Evolutionary conservation across 1,140 invertebrate genomes (phyloP), one percentile per base, ranked within the genome.

Genomic region (Magallana gigas): DNA sequence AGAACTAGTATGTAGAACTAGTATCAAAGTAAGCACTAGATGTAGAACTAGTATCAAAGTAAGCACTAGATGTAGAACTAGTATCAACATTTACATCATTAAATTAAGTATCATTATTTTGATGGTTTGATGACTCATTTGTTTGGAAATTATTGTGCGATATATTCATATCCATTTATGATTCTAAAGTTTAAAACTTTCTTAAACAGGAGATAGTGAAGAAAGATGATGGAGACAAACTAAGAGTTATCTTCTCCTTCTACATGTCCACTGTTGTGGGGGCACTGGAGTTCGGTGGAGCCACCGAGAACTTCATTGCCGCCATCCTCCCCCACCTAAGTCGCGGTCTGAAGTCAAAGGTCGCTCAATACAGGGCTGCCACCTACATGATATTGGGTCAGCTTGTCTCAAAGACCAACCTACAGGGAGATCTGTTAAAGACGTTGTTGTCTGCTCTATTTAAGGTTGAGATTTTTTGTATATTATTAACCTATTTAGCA

Each of bases 161-260:
- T 48, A 48, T 48, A 48, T 48, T 48, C 0, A 48, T 48, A 48
- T 48, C 1, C 2, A 48, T 48, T 2, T 48, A 5, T 48, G 36
- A 4, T 48, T 48, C 36, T 48, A 4, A 36, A 48, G 2, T 2
- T 48, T 4, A 82, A 48, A 18, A 82, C 12, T 12, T 57, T 16
- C 12, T 57, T 56, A n/a, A 12, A 83, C 48, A 57, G 81, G n/a
- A 18, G 5, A 83, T n/a, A 23, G 36, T 83, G 18, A 83, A 18
- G 60, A 88, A 58, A 29, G 86, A 88, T 8, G 85, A 76, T 11
- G 84, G 11, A 76, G 62, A 57, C 57, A 48, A 91, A 23, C 93
- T 98, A 12, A 96, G 96, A 82, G 96, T 96, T 1, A 95, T 97
- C 9, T 96, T 97, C 91, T 96, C 97, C 5, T 98, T 98, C 94